Percentiles rank a stretch among this genome's conserved stretches.
These are phyloP conservation scores for Oxycera nigricornis DNA, from an alignment of 2,888 invertebrate genomes.

Conservation along the genomic window DNA sequence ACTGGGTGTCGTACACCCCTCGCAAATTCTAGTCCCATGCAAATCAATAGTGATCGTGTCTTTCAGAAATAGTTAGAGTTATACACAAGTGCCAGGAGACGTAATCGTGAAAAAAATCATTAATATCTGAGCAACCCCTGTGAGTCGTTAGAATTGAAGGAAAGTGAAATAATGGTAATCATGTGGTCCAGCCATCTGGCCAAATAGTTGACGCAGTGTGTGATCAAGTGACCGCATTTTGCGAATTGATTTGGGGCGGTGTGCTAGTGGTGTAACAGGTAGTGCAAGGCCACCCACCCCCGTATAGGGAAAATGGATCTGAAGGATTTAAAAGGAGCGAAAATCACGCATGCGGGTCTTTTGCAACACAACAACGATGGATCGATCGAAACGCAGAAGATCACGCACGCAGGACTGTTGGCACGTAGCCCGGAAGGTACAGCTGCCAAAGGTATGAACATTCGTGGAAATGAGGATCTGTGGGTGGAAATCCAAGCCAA, in stretches of 20 bases:
- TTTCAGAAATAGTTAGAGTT: constrained; percentile 5
- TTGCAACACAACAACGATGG: constrained; percentile 68
- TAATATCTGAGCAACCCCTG: too few relatives aligned
- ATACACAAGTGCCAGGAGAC: neutral
- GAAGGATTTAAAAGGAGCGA: constrained; percentile 64
- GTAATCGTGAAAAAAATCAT: neutral
- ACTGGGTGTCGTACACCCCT: neutral
- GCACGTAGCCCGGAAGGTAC: constrained; percentile 93
- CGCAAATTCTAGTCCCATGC: neutral
- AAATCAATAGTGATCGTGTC: neutral
- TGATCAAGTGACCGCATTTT: constrained; percentile 10
- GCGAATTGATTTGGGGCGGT: neutral
- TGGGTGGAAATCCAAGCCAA: constrained; percentile 97
- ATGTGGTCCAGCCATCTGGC: neutral
- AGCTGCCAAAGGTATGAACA: constrained; percentile 93
- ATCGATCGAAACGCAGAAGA: constrained; percentile 66
- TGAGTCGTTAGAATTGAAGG: too few relatives aligned
- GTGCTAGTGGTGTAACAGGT: constrained; percentile 10
- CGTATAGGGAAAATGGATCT: constrained; percentile 56
- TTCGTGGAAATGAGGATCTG: constrained; percentile 91
- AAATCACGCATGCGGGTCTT: constrained; percentile 68
- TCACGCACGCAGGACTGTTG: constrained; percentile 80
- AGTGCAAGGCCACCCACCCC: neutral
- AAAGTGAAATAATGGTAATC: constrained; percentile 4
- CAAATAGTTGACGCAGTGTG: constrained; percentile 4